These are phyloP conservation scores for Ramphastos sulfuratus DNA, from an alignment of 2,113 vertebrate species.

Conservation along the genomic window DNA sequence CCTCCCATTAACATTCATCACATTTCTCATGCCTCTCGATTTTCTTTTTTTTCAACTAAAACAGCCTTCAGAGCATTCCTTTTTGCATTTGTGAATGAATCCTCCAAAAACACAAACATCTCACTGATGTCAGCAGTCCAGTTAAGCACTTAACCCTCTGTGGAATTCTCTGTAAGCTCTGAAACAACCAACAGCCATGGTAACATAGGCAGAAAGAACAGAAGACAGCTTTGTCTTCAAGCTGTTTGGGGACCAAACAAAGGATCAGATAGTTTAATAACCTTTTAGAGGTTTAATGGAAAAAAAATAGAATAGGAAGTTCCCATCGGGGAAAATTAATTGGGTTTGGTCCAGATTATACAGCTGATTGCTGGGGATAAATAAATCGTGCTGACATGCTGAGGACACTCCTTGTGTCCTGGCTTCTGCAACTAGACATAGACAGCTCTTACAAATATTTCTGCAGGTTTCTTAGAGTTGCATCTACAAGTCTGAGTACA, in stretches of 20 bases:
- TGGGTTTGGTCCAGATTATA: neutral
- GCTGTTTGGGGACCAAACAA: neutral
- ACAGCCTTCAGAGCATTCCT: neutral
- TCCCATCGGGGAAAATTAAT: neutral
- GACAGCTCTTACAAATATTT: neutral
- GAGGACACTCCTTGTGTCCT: neutral
- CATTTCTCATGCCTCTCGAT: neutral
- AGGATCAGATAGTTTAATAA: neutral
- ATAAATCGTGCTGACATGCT: neutral
- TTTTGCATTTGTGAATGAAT: neutral
- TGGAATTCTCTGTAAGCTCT: neutral
- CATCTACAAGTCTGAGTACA: neutral
- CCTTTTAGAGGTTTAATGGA: neutral
- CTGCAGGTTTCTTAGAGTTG: neutral
- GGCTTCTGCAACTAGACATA: neutral
- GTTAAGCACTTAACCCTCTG: neutral
- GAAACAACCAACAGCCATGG: neutral
- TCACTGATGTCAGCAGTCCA: neutral
- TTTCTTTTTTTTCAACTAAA: neutral
- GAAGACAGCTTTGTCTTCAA: neutral
- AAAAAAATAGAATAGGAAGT: slow-evolving; percentile 12
- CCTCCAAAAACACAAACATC: neutral
- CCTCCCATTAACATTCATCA: neutral
- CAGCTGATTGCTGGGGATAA: neutral
- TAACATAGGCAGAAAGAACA: neutral